phyloP scores from a whole-genome alignment of 2,113 vertebrate species.

The Prochilodus magdalenae region DNA sequence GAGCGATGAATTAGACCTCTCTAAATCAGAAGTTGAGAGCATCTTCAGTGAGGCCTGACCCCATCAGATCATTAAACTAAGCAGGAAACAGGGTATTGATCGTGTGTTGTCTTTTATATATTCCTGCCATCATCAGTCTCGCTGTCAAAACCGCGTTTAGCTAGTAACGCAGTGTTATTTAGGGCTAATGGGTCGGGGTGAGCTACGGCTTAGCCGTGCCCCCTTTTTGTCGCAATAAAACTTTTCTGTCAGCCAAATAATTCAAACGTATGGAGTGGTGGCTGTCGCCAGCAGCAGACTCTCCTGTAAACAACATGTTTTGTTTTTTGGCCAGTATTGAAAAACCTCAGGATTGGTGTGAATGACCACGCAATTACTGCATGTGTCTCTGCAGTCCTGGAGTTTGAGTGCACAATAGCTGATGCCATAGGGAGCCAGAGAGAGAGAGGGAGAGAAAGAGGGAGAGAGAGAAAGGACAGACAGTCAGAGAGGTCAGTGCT shows the following conservation, averaged over 20 bases:
- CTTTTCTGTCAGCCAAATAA: constrained; percentile 12
- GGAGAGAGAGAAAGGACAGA: constrained; percentile 25
- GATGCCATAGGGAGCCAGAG: constrained; percentile 30
- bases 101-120: constrained; percentile 24
- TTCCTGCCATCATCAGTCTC: constrained; percentile 24
- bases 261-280: neutral
- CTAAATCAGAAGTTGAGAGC: neutral
- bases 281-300: neutral
- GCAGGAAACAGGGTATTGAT: constrained; percentile 36
- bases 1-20: neutral
- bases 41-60: constrained; percentile 23
- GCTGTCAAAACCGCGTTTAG: constrained; percentile 28
- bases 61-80: constrained; percentile 41
- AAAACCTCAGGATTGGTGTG: constrained; percentile 8
- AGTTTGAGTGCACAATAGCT: constrained; percentile 42
- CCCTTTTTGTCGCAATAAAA: neutral
- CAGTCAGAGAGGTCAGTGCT: constrained; percentile 34
- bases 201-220: neutral
- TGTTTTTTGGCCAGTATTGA: neutral
- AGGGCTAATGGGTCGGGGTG: neutral
- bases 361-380: constrained; percentile 36
- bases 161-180: constrained; percentile 18
- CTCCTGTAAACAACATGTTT: constrained; percentile 1
- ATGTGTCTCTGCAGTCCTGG: constrained; percentile 33
- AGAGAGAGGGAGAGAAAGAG: constrained; percentile 20